Base-by-base conservation (phyloP, 2,888 invertebrate species). In the Lasioglossum calceatum region DNA sequence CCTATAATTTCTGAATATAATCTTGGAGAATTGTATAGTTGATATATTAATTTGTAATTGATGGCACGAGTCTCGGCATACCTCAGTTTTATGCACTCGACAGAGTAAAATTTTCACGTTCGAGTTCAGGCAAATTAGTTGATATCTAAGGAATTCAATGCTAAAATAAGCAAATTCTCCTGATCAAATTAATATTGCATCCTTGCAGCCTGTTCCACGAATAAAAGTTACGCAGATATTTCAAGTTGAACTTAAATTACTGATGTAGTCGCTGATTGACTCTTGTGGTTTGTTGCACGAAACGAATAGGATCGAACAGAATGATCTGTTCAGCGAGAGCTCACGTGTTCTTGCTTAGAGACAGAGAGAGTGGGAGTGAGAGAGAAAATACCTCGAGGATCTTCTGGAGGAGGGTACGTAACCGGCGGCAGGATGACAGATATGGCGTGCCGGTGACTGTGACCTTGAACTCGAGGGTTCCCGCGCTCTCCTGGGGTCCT, bases 401-500 rank as follows among this genome's bases (percentile, higher is more conserved):
- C 86, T 89, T 54, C 94, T 93, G 86, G 92, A 87, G 76, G 92
- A 92, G 87, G 93, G 93, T 87, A 91, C 91, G 88, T 92, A 92
- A 89, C 91, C 92, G 84, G 92, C 91, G 74, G 92, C 91, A 75
- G 95, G 94, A 93, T 94, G 94, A 92, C 94, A 94, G 92, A 94
- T 93, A 91, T 94, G 94, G 90, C 93, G 93, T 88, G 92, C 89
- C 81, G 94, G 91, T 77, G 92, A 93, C 79, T 92, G 92, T 81
- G 94, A 91, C 90, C 93, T 93, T 91, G 94, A 94, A 91, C 93
- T 91, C 80, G 92, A 89, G 81, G 92, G 90, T 87, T 94, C 92
- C 87, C 92, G 92, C 80, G 90, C 91, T 88, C 92, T 94, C 90
- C 91, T 94, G 82, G 95, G 95, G 91, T 95, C 95, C 88, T 95